A percentile compares a stretch with the other conserved stretches of the same genome.
Conservation (phyloP, 1,140 invertebrate species). For the Himalopsyche phryganea region DNA sequence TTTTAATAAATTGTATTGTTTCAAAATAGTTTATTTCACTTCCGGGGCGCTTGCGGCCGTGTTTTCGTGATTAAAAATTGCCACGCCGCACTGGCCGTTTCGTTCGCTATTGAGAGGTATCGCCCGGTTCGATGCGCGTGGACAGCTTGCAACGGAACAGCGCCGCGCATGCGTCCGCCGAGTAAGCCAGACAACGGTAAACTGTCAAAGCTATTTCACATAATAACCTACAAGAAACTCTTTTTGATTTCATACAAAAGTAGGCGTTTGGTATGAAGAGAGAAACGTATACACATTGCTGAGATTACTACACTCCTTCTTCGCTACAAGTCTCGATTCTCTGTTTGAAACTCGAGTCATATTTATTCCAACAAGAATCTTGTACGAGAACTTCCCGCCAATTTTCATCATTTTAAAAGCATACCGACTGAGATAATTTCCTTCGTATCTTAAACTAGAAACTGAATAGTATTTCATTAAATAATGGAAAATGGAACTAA, state of each 20-base stretch:
- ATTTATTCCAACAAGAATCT: too few relatives aligned
- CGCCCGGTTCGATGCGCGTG: constrained; percentile 1
- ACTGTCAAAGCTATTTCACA: constrained; percentile 33
- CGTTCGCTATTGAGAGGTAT: constrained; percentile 1
- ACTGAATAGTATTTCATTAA: too few relatives aligned
- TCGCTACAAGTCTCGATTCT: too few relatives aligned
- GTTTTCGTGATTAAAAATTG: neutral
- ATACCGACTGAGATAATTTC: too few relatives aligned
- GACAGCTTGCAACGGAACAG: constrained; percentile 4
- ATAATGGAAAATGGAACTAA: too few relatives aligned
- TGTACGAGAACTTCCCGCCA: too few relatives aligned
- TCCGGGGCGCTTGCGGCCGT: neutral
- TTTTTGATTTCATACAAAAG: constrained; percentile 22
- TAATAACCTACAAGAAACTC: constrained; percentile 20
- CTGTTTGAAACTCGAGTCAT: too few relatives aligned
- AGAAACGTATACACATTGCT: too few relatives aligned
- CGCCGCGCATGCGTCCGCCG: constrained; percentile 22
- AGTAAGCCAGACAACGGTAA: constrained; percentile 31
- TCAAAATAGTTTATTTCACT: neutral
- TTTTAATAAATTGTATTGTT: too few relatives aligned
- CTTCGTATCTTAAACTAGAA: too few relatives aligned
- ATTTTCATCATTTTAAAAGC: too few relatives aligned
- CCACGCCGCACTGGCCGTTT: constrained; percentile 1
- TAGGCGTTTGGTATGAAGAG: constrained; percentile 10
- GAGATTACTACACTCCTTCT: too few relatives aligned